phyloP scores from a whole-genome alignment of 92 coral and sea anemone genomes.

The Muricea muricata region DNA sequence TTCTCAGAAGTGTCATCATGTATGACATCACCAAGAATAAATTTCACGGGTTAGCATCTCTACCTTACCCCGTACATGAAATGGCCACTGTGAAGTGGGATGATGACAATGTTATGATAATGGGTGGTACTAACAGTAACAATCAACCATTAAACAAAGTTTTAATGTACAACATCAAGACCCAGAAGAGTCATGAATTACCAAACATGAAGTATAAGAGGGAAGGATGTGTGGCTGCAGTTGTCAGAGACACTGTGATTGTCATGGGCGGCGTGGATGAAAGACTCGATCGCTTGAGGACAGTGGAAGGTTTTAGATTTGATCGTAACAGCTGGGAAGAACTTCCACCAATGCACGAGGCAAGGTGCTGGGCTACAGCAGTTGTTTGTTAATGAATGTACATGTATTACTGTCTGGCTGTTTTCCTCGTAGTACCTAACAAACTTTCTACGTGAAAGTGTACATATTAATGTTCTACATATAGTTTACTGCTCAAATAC shows the following conservation, averaged over 20 bases:
- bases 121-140: neutral
- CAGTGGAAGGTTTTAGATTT: neutral
- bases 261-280: neutral
- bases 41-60: neutral
- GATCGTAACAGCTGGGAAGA: neutral
- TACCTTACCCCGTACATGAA: neutral
- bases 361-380: neutral
- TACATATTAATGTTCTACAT: too few relatives aligned
- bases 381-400: neutral
- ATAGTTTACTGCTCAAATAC: too few relatives aligned
- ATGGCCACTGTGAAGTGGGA: neutral
- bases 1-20: neutral
- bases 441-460: too few relatives aligned
- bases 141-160: neutral
- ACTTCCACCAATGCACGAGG: neutral
- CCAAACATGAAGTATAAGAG: neutral
- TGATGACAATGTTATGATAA: neutral
- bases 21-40: neutral
- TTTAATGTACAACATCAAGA: neutral
- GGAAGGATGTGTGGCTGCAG: slow-evolving; percentile 1
- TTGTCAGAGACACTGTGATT: neutral
- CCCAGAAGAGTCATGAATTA: neutral
- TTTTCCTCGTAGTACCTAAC: too few relatives aligned
- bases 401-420: too few relatives aligned
- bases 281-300: neutral